Evolutionary conservation across 2,797 vertebrate genomes (phyloP), one percentile per base, ranked within the genome.

Genomic region (Nannoperca obscura): DNA sequence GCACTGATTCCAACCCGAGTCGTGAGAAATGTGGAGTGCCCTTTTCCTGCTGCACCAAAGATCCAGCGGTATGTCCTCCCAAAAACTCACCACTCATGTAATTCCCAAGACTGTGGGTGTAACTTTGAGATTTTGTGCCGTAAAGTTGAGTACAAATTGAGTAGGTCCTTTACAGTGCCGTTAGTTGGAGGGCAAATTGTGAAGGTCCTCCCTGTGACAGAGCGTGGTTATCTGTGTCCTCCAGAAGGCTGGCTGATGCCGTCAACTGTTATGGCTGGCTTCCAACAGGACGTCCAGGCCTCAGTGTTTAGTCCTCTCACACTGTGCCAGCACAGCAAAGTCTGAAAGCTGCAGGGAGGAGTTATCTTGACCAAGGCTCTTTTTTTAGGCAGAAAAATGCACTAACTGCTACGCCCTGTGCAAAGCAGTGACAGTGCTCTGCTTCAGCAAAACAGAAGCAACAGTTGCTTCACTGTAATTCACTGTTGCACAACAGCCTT

Each of bases 11-110:
- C 68, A 99, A 99, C 0, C 97, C 98, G 17, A 99, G 98, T 84
- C 95, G 98, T 81, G 98, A 99, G 86, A 97, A 97, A 81, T 99
- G 98, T 0, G 98, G 98, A 0, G 98, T 99, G 36, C 98, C 98
- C 0, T 99, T 99, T 89, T 99, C 98, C 75, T 99, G 98, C 93
- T 99, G 98, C 84, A 99, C 98, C 87, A 99, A 99, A 93, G 98
- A 99, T 74, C 98, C 98, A 13, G 97, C 98, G 4, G 98, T 99
- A 95, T 92, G 97, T 95, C 52, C 5, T 64, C 65, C 40, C 30
- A 12, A 57, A 61, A 50, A 24, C 52, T 24, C 50, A 2, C 15
- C 52, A 46, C 24, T 52, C 5, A 32, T 9, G 0, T 13, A 40
- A 7, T 34, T 78, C 40, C 50, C 11, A 59, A 61, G 30, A n/a